Conservation (phyloP, 1,140 invertebrate species). For the Physella acuta region DNA sequence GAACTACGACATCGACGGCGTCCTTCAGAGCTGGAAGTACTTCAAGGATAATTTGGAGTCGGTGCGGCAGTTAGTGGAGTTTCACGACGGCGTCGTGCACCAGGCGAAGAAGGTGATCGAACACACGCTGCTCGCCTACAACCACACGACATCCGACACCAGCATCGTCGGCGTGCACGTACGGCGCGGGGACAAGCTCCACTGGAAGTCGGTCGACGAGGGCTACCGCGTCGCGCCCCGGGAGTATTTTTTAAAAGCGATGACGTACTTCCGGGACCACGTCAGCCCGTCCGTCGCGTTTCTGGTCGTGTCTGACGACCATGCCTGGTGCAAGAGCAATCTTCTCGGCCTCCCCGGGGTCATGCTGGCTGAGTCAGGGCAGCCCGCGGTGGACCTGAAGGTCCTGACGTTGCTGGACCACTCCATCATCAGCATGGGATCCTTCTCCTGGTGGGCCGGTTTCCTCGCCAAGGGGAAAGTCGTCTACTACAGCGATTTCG, state of each 20-base stretch:
- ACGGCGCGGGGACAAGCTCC: slow-evolving; percentile 39
- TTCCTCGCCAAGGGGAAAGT: slow-evolving; percentile 39
- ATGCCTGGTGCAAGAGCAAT: slow-evolving; percentile 30
- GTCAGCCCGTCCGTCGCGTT: slow-evolving; percentile 28
- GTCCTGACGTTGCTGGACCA: slow-evolving; percentile 37
- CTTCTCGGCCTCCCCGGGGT: slow-evolving; percentile 14
- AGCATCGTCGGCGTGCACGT: slow-evolving; percentile 43
- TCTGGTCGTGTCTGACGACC: slow-evolving; percentile 38
- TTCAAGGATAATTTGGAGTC: slow-evolving; percentile 30
- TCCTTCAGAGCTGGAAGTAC: slow-evolving; percentile 46
- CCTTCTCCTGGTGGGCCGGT: slow-evolving; percentile 46
- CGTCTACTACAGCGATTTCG: slow-evolving; percentile 37
- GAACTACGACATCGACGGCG: slow-evolving; percentile 28
- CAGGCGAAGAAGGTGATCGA: slow-evolving; percentile 23
- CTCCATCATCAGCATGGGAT: slow-evolving; percentile 39
- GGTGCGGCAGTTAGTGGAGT: slow-evolving; percentile 34
- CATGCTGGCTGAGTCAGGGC: slow-evolving; percentile 20
- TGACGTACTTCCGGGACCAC: slow-evolving; percentile 29
- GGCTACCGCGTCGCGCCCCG: slow-evolving; percentile 31
- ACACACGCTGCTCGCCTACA: slow-evolving; percentile 11
- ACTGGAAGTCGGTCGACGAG: not conserved
- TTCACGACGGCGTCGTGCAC: slow-evolving; percentile 28
- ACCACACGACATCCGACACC: slow-evolving; percentile 8
- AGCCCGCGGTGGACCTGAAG: slow-evolving; percentile 43
- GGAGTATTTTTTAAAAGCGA: slow-evolving; percentile 34